A percentile compares a stretch with the other conserved stretches of the same genome.
These are phyloP conservation scores for Porites lutea DNA, from an alignment of 64 coral and sea anemone genomes.

Conservation along the genomic window DNA sequence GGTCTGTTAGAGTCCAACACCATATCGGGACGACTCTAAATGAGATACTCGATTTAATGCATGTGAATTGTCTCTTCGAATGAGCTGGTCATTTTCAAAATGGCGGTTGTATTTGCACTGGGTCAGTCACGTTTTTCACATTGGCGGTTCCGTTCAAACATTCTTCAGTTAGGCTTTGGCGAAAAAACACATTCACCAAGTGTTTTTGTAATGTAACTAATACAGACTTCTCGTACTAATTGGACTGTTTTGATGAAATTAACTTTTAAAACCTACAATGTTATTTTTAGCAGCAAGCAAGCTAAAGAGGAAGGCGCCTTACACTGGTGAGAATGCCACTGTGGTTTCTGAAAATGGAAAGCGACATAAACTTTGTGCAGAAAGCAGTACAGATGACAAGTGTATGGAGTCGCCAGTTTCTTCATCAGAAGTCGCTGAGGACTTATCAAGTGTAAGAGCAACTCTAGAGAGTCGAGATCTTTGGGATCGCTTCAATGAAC, in stretches of 20 bases:
- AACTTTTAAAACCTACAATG: neutral
- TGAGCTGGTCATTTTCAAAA: no score
- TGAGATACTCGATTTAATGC: no score
- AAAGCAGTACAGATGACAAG: neutral
- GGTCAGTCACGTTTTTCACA: no score
- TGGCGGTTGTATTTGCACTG: no score
- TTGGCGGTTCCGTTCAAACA: no score
- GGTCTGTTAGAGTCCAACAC: no score
- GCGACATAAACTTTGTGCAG: neutral
- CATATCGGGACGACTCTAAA: no score
- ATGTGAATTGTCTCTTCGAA: no score
- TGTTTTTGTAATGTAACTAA: no score
- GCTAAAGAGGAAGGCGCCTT: neutral
- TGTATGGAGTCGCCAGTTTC: neutral
- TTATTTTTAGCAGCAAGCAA: constrained; percentile 5
- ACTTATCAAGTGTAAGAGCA: constrained; percentile 72
- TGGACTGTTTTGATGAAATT: neutral
- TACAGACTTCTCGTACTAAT: no score
- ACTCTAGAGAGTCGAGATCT: constrained; percentile 89
- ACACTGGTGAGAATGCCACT: neutral
- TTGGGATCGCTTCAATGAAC: constrained; percentile 98
- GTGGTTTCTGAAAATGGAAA: constrained; percentile 1
- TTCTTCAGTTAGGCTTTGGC: no score
- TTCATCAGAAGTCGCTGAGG: constrained; percentile 31
- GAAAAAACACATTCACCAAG: no score